These are phyloP conservation scores for Trichechus manatus DNA, from an alignment of 2,113 vertebrate genomes.

Conservation along the genomic window DNA sequence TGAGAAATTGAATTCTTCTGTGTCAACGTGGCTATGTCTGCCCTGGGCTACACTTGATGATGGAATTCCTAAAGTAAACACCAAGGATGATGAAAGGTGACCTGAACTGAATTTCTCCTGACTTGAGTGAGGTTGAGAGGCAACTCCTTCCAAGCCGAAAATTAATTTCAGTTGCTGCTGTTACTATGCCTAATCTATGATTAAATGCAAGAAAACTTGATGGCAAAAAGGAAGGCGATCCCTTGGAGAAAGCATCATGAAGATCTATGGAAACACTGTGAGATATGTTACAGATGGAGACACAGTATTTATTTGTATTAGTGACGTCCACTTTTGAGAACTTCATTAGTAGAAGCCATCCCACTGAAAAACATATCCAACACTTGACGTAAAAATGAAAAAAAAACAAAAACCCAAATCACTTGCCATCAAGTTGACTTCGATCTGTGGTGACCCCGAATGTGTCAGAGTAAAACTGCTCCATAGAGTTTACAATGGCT, in stretches of 20 bases:
- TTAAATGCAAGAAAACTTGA: slow-evolving; percentile 57
- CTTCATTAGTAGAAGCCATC: slow-evolving; percentile 55
- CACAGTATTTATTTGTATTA: neutral
- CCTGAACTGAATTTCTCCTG: slow-evolving; percentile 66
- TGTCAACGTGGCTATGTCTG: slow-evolving; percentile 61
- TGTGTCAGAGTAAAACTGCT: neutral
- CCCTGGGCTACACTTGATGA: slow-evolving; percentile 42
- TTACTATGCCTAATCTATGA: slow-evolving; percentile 44
- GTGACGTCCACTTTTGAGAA: slow-evolving; percentile 69
- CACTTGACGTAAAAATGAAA: slow-evolving; percentile 1
- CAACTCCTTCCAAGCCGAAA: slow-evolving; percentile 53
- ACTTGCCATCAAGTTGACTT: neutral
- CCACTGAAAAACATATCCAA: slow-evolving; percentile 68
- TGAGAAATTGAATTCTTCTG: slow-evolving; percentile 72
- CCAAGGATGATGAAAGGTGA: slow-evolving; percentile 60
- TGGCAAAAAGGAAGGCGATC: slow-evolving; percentile 57
- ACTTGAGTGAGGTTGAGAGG: slow-evolving; percentile 51
- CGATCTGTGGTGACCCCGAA: neutral
- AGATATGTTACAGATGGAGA: slow-evolving; percentile 49
- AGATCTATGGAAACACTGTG: slow-evolving; percentile 28
- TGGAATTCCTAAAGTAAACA: slow-evolving; percentile 78
- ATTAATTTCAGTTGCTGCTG: slow-evolving; percentile 57
- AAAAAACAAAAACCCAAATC: neutral
- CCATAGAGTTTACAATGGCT: neutral
- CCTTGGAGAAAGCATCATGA: slow-evolving; percentile 35